phyloP scores from a whole-genome alignment of 37 sponge, comb jelly and placozoan species.

The Oscarella lobularis region DNA sequence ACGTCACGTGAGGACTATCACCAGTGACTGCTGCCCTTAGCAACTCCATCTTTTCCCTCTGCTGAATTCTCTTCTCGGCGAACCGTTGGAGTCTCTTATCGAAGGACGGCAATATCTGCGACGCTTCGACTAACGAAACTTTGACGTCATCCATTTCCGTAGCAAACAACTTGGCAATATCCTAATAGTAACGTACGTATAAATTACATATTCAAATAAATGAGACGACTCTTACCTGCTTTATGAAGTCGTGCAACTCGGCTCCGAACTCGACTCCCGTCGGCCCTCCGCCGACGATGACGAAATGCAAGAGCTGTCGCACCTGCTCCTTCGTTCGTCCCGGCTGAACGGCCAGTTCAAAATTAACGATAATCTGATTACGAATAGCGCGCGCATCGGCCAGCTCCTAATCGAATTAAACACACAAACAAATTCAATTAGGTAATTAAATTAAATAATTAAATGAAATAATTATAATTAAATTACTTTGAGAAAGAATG shows the following conservation, averaged over 20 bases:
- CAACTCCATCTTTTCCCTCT: slow-evolving; percentile 49
- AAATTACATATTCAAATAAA: too few species aligned
- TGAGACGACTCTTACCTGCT: too few species aligned
- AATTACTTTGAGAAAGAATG: slow-evolving; percentile 74
- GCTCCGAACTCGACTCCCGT: slow-evolving; percentile 93
- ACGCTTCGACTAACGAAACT: slow-evolving; percentile 63
- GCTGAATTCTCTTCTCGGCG: slow-evolving; percentile 43
- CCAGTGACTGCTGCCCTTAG: slow-evolving; percentile 52
- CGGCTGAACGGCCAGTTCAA: slow-evolving; percentile 65
- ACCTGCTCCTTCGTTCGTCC: slow-evolving; percentile 18
- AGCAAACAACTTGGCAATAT: slow-evolving; percentile 44
- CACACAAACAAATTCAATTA: too few species aligned
- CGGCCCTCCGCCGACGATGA: slow-evolving; percentile 84
- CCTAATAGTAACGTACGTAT: too few species aligned
- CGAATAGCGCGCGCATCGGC: slow-evolving; percentile 65
- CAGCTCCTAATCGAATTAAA: slow-evolving; percentile 62
- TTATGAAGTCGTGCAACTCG: slow-evolving; percentile 81
- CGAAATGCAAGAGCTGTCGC: slow-evolving; percentile 56
- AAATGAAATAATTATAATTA: too few species aligned
- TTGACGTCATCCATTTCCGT: slow-evolving; percentile 34
- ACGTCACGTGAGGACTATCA: background rate
- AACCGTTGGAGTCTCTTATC: slow-evolving; percentile 39
- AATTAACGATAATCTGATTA: slow-evolving; percentile 51
- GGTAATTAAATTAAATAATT: too few species aligned
- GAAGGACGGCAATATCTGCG: slow-evolving; percentile 70